Evolutionary conservation across 2,113 vertebrate genomes (phyloP).

Genomic region (Vireo altiloquus): DNA sequence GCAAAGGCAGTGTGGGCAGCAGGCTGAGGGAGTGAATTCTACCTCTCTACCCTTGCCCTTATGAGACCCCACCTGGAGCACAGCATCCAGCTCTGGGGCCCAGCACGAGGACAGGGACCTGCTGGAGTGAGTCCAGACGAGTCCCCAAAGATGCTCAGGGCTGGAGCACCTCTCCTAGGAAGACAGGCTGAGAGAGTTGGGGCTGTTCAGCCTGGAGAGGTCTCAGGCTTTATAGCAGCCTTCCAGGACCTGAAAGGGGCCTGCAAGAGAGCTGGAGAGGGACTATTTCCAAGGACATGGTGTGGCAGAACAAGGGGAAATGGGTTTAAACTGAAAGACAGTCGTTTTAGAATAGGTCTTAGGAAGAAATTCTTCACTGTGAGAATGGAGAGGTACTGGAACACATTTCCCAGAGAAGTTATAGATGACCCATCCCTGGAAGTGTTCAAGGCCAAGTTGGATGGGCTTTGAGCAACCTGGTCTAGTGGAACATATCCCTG

Average conservation of each 20-base stretch:
- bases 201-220: not conserved
- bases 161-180: not conserved
- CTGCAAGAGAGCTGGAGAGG: not conserved
- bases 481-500: not conserved
- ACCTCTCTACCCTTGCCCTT: not conserved
- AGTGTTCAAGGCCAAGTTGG: not conserved
- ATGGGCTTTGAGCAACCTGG: not conserved
- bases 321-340: not conserved
- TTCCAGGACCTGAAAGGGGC: not conserved
- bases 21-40: not conserved
- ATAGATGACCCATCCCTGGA: not conserved
- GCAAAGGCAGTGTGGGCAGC: not conserved
- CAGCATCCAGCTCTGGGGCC: not conserved
- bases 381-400: not conserved
- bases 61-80: accelerated
- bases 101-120: not conserved
- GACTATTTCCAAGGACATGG: not conserved
- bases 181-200: not conserved
- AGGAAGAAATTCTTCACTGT: not conserved
- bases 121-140: not conserved
- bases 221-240: not conserved
- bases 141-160: not conserved
- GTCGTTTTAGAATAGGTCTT: not conserved
- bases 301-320: not conserved
- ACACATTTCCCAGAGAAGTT: not conserved